A percentile compares a stretch with the other conserved stretches of the same genome.
Conservation (phyloP, 1,140 invertebrate species). For the Procambarus virginalis region DNA sequence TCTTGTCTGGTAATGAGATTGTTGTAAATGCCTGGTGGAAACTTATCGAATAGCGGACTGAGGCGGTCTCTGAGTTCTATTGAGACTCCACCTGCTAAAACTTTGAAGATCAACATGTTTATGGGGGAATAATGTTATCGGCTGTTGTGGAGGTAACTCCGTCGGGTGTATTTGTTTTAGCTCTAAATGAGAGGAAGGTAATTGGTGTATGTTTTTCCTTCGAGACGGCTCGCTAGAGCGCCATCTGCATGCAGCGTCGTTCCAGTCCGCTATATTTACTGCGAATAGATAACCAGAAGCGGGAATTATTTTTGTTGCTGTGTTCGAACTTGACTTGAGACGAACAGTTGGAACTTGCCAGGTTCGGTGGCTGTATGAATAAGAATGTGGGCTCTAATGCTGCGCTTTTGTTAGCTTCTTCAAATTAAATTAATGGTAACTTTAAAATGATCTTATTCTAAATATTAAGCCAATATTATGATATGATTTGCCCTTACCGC, state of each 20-base stretch:
- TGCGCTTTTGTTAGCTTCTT: too few relatives aligned
- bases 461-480: too few relatives aligned
- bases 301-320: neutral
- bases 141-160: neutral
- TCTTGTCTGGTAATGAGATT: constrained; percentile 42
- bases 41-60: constrained; percentile 43
- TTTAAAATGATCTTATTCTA: too few relatives aligned
- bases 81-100: constrained; percentile 36
- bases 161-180: neutral
- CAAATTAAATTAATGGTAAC: too few relatives aligned
- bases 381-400: neutral
- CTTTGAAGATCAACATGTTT: constrained; percentile 48
- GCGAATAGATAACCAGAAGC: neutral
- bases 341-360: too few relatives aligned
- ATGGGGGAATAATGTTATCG: constrained; percentile 26
- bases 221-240: neutral
- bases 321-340: too few relatives aligned
- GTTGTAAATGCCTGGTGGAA: constrained; percentile 43
- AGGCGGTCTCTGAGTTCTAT: constrained; percentile 36
- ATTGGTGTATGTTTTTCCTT: constrained; percentile 5
- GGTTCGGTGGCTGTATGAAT: too few relatives aligned
- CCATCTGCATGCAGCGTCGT: constrained; percentile 17
- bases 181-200: constrained; percentile 3
- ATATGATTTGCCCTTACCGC: too few relatives aligned
- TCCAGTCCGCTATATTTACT: constrained; percentile 3